Conservation (phyloP, 2,113 vertebrate genomes). For the Neogobius melanostomus region DNA sequence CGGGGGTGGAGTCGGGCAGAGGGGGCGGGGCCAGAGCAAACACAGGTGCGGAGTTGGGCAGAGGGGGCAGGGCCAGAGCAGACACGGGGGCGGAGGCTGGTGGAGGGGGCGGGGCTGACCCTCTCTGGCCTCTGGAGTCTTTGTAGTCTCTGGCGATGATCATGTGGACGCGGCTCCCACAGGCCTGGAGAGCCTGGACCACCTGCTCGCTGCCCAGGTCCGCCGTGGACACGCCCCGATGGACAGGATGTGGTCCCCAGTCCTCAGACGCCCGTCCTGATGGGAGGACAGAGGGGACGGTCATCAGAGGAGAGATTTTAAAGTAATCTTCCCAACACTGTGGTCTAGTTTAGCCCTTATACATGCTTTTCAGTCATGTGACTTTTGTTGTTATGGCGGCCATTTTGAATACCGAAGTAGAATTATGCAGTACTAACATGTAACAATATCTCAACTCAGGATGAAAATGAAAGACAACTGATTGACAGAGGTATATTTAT, state of each 20-base stretch:
- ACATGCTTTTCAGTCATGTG: too few species aligned
- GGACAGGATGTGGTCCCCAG: constrained; percentile 92
- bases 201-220: constrained; percentile 93
- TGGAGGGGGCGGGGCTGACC: constrained; percentile 71
- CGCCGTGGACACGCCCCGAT: constrained; percentile 88
- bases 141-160: constrained; percentile 84
- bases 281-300: constrained; percentile 1
- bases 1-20: constrained; percentile 74
- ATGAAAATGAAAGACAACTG: too few species aligned
- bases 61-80: constrained; percentile 70
- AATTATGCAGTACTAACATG: too few species aligned
- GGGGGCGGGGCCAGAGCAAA: constrained; percentile 70
- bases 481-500: too few species aligned
- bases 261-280: constrained; percentile 90
- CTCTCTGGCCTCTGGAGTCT: constrained; percentile 41
- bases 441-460: too few species aligned
- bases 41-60: constrained; percentile 77
- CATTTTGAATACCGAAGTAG: too few species aligned
- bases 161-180: constrained; percentile 88
- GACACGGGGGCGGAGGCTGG: constrained; percentile 77
- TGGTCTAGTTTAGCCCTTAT: too few species aligned
- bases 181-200: constrained; percentile 89
- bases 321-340: too few species aligned
- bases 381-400: too few species aligned
- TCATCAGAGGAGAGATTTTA: too few species aligned